Evolutionary conservation across 2,797 vertebrate species (phyloP).

Genomic region (Karalla daura): DNA sequence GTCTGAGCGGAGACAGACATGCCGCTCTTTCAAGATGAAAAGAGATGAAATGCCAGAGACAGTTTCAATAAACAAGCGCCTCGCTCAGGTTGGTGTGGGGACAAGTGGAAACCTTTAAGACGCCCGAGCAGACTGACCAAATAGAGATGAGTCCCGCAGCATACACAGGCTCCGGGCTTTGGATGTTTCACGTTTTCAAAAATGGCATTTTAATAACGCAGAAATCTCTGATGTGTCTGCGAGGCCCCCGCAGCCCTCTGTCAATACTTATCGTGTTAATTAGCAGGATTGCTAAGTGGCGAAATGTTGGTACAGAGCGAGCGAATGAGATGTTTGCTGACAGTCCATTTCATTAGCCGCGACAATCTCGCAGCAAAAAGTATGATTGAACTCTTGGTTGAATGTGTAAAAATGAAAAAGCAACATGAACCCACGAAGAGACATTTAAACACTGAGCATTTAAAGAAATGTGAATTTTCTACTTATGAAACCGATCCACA

Average conservation of each 20-base stretch:
- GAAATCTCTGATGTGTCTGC: not conserved
- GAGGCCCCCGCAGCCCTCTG: not conserved
- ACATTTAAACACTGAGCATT: too few relatives aligned
- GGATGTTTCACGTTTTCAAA: too few relatives aligned
- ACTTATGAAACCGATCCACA: too few relatives aligned
- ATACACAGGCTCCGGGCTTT: too few relatives aligned
- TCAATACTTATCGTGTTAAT: too few relatives aligned
- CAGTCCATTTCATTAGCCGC: not conserved
- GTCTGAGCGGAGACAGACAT: conserved; percentile 28
- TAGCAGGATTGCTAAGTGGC: not conserved
- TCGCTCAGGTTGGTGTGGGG: conserved; percentile 11
- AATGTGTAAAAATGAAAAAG: not conserved
- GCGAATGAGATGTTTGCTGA: not conserved
- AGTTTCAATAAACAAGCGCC: not conserved
- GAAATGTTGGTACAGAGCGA: not conserved
- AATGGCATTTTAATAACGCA: conserved; percentile 3
- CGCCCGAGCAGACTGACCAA: not conserved
- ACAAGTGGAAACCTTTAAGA: conserved; percentile 10
- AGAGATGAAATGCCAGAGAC: conserved; percentile 25
- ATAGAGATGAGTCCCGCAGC: not conserved
- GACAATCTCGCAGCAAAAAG: too few relatives aligned
- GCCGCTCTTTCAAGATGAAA: conserved; percentile 7
- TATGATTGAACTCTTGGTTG: too few relatives aligned
- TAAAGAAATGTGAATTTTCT: too few relatives aligned
- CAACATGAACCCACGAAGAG: too few relatives aligned